Evolutionary conservation across 2,797 vertebrate species (phyloP).

Genomic region (Eulemur mongoz): DNA sequence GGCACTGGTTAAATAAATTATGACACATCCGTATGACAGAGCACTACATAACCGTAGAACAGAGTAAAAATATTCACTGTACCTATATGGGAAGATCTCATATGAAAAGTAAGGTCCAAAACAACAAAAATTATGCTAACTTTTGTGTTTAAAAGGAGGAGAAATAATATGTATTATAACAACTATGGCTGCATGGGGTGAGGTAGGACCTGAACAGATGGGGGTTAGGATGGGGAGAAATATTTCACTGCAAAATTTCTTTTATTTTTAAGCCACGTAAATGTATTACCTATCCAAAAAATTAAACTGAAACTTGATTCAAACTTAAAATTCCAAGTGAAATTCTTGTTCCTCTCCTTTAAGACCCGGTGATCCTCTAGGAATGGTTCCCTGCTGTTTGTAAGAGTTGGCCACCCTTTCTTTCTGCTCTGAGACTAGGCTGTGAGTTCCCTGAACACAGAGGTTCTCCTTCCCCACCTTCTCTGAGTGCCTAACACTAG

Average conservation of each 20-base stretch:
- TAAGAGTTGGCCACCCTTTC: background rate
- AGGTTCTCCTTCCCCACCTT: background rate
- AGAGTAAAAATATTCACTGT: background rate
- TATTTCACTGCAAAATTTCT: background rate
- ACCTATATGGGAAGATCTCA: background rate
- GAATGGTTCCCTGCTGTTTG: background rate
- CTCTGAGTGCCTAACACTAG: background rate
- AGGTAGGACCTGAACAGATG: background rate
- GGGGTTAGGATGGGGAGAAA: background rate
- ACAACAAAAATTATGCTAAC: background rate
- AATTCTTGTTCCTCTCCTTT: background rate
- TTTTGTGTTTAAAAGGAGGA: background rate
- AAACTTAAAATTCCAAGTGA: constrained; percentile 21
- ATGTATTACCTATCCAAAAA: constrained; percentile 5
- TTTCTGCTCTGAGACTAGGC: background rate
- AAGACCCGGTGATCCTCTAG: background rate
- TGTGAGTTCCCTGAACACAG: background rate
- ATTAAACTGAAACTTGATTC: constrained; percentile 16
- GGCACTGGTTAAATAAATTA: background rate
- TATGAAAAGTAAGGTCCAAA: background rate
- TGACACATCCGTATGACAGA: background rate
- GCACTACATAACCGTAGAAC: background rate
- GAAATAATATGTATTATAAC: background rate
- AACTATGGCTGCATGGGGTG: background rate
- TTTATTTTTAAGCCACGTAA: background rate